Evolutionary conservation across 2,113 vertebrate species (phyloP), one percentile per base, ranked within the genome.

Genomic region (Ciconia boyciana): DNA sequence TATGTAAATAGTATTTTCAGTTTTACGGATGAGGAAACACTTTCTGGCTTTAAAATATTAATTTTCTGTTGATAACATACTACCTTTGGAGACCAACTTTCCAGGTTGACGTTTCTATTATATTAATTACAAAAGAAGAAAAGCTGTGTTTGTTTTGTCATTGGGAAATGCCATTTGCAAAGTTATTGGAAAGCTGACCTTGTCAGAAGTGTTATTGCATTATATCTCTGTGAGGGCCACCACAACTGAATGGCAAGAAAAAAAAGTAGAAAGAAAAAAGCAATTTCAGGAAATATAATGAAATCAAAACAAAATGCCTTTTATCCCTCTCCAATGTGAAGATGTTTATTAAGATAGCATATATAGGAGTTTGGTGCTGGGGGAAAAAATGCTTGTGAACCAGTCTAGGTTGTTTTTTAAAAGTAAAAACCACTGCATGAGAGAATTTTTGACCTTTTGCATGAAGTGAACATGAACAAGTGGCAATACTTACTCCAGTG

Each of bases 261-360:
- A 89, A 94, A 92, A 61, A 19, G 69, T 93, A 85, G 76, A 89
- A 86, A 93, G 93, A 91, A 81, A 96, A 98, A 97, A 98, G 96
- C 97, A 98, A 96, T 98, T 98, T 97, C 94, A 82, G 93, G 93
- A 97, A 96, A 96, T 97, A 90, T 69, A 95, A 96, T 96, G 92
- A 97, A 97, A 97, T 97, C 87, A 97, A 97, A 98, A 87, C 92
- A 97, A 97, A 98, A 96, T 89, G 78, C 91, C 75, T 97, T 95
- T 96, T 96, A 68, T 88, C 66, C 92, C 44, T 82, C 43, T 92
- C 76, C 94, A 87, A 11, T 1, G 7, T 66, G 80, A 80, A 97
- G 96, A 96, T 97, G 82, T 96, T 97, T 97, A 96, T 97, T 98
- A 97, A 97, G 97, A 95, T 94, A 83, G 79, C 4, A 16, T 66